Conservation (phyloP, 2,113 vertebrate species). For the Sturnus vulgaris region DNA sequence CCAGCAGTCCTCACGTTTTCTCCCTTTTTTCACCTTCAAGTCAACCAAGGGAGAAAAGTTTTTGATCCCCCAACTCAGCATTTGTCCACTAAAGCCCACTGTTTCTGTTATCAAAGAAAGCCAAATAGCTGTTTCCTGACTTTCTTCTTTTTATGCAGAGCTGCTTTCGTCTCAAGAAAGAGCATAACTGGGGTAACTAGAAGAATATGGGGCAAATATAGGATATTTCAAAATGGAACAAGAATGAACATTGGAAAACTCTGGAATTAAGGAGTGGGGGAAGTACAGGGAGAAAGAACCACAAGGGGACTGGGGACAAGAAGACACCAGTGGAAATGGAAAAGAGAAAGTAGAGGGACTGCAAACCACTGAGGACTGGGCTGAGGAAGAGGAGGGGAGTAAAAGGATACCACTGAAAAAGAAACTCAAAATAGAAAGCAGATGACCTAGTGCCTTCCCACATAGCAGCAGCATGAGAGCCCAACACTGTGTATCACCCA, state of each 20-base stretch:
- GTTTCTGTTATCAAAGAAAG: not conserved
- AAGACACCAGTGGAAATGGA: not conserved
- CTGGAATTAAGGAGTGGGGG: rapidly evolving
- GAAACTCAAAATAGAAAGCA: conserved; percentile 5
- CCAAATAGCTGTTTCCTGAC: not conserved
- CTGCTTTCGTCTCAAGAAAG: not conserved
- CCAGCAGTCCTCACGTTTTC: not conserved
- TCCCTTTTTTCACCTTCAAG: not conserved
- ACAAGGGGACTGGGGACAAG: not conserved
- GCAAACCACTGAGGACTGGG: not conserved
- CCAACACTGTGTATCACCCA: not conserved
- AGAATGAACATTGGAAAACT: not conserved
- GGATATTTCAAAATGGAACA: not conserved
- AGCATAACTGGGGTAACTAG: not conserved
- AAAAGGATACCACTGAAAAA: conserved; percentile 30
- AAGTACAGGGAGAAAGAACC: not conserved
- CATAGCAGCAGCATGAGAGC: not conserved
- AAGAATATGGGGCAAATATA: not conserved
- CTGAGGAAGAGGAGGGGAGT: not conserved
- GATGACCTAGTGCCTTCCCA: not conserved
- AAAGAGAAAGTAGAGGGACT: not conserved
- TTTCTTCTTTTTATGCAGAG: not conserved
- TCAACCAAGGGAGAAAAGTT: not conserved
- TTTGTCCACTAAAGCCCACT: not conserved
- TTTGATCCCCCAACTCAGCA: not conserved